Base-by-base conservation (phyloP, 2,113 vertebrate genomes). In the Nothobranchius furzeri region DNA sequence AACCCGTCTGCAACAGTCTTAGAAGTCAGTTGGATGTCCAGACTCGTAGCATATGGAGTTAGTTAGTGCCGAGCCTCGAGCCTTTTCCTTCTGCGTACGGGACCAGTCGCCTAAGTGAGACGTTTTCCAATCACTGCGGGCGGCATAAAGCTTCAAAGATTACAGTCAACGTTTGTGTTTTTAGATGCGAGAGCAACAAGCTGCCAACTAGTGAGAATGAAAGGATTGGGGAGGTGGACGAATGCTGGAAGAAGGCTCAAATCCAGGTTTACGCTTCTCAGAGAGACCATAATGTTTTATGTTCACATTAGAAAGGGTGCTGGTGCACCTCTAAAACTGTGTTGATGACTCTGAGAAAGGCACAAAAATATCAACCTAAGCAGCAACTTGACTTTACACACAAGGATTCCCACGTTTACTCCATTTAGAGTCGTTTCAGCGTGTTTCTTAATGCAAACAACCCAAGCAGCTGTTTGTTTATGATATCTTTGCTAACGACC, bases 21-120 rank as follows among this genome's bases (percentile, higher is more conserved):
- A 89, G 83, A 91, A 89, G 85, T 88, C 76, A 68, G 88, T 82
- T 87, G 88, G 87, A 90, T 84, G 75, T 89, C 82, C 82, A 86
- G 71, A 88, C 79, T 76, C 10, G 50, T 10, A 70, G 55, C 90
- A 92, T 90, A 85, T 88, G 90, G 90, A 88, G 53, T 60, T 78
- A 70, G 82, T 92, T 91, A 91, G 78, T 17, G 70, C 76, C 7
- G 15, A 54, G 84, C 85, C 86, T 37, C 52, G 12, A 81, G 86
- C 78, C 68, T 46, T 79, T 69, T 81, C 75, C 60, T 72, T 70
- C 79, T 88, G 76, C 11, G 63, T 68, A 65, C 57, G 12, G 58
- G 68, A 83, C 70, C 79, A 75, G 75, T 66, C 60, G 52, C 70
- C 83, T 62, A 77, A 69, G 60, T 68, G 60, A 85, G 76, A 84